phyloP scores from a whole-genome alignment of 2,797 vertebrate genomes.

The Triplophysa yarkandensis region DNA sequence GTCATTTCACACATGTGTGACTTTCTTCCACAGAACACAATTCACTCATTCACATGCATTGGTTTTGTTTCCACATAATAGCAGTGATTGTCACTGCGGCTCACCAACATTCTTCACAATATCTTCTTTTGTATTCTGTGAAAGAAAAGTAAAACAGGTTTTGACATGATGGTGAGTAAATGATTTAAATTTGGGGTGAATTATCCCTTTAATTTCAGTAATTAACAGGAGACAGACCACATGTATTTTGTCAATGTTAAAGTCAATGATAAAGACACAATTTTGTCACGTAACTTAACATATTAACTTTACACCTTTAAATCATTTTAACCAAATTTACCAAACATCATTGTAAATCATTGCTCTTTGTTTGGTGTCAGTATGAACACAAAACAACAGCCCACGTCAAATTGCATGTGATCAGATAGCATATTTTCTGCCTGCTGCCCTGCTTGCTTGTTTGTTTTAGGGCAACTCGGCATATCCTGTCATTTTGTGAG shows the following conservation, averaged over 20 bases:
- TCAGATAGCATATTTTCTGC: slow-evolving; percentile 68
- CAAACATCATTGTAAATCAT: slow-evolving; percentile 3
- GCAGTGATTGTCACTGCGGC: too few species aligned
- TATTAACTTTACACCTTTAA: background rate
- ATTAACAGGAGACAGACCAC: background rate
- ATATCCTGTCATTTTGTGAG: slow-evolving; percentile 79
- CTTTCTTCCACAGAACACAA: too few species aligned
- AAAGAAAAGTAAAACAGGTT: too few species aligned
- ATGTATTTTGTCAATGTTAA: background rate
- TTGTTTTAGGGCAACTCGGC: slow-evolving; percentile 70
- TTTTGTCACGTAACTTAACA: background rate
- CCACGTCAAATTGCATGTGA: slow-evolving; percentile 57
- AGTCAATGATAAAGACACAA: background rate
- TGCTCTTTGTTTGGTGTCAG: background rate
- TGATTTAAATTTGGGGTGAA: too few species aligned
- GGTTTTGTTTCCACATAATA: too few species aligned
- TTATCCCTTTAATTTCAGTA: background rate
- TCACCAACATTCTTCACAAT: too few species aligned
- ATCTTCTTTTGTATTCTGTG: too few species aligned
- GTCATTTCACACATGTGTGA: too few species aligned
- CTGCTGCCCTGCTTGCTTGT: slow-evolving; percentile 61
- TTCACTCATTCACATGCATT: too few species aligned
- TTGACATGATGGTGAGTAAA: too few species aligned
- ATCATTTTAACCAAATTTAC: background rate
- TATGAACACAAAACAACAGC: slow-evolving; percentile 44